These are phyloP conservation scores for Drosophila pseudotalamancana DNA, from an alignment of 2,888 invertebrate genomes.

Conservation along the genomic window DNA sequence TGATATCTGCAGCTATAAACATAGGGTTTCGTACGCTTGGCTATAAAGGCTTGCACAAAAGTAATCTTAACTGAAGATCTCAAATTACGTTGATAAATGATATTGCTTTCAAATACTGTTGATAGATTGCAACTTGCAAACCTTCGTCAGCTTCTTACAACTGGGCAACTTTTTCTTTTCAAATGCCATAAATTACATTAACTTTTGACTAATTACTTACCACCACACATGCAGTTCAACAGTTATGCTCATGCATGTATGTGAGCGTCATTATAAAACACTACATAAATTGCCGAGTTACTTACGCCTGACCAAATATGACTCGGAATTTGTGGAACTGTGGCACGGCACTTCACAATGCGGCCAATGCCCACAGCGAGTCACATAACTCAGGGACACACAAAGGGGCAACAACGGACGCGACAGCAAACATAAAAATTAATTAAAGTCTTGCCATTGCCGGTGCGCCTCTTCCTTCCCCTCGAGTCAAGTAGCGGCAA, in stretches of 20 bases:
- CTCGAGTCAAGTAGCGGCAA: slow-evolving; percentile 63
- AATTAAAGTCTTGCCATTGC: slow-evolving; percentile 67
- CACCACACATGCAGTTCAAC: slow-evolving; percentile 23
- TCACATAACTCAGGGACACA: slow-evolving; percentile 69
- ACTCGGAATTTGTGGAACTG: slow-evolving; percentile 2
- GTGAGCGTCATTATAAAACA: slow-evolving; percentile 26
- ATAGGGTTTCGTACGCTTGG: too few species aligned
- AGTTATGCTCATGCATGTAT: slow-evolving; percentile 10
- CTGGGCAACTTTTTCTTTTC: background rate
- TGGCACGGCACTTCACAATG: slow-evolving; percentile 30
- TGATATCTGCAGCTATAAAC: too few species aligned
- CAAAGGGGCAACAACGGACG: slow-evolving; percentile 43
- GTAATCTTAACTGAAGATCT: background rate
- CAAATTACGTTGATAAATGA: background rate
- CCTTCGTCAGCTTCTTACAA: background rate
- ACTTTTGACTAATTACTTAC: slow-evolving; percentile 70
- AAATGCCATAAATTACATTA: slow-evolving; percentile 29
- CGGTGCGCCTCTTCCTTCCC: background rate
- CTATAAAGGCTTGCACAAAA: too few species aligned
- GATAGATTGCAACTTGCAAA: slow-evolving; percentile 1
- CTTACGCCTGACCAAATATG: slow-evolving; percentile 56
- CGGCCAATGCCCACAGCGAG: slow-evolving; percentile 67
- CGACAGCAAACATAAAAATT: slow-evolving; percentile 66
- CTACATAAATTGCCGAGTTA: slow-evolving; percentile 67
- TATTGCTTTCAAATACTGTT: background rate